phyloP scores from a whole-genome alignment of 1,140 invertebrate genomes.

The Holotrichia oblita region DNA sequence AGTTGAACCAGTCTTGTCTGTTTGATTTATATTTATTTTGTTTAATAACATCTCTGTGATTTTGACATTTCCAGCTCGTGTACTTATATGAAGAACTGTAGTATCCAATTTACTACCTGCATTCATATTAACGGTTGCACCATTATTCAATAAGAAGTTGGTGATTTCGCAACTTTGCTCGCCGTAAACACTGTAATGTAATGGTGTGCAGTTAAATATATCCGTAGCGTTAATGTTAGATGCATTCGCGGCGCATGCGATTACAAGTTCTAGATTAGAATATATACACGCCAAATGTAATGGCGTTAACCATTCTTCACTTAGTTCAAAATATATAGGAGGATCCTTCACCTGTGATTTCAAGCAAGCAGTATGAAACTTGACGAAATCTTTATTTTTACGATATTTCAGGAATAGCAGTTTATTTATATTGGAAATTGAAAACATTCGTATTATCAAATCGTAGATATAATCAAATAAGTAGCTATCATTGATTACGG shows the following conservation, averaged over 20 bases:
- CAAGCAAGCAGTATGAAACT: too few relatives aligned
- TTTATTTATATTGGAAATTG: too few relatives aligned
- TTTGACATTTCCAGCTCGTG: background rate
- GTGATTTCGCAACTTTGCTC: background rate
- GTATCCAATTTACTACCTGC: background rate
- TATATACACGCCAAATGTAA: too few relatives aligned
- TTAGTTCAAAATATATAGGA: too few relatives aligned
- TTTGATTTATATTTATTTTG: background rate
- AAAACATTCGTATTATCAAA: too few relatives aligned
- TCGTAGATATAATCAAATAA: too few relatives aligned
- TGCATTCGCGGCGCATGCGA: background rate
- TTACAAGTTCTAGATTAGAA: too few relatives aligned
- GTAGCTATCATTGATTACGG: too few relatives aligned
- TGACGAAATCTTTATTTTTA: too few relatives aligned
- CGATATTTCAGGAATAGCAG: too few relatives aligned
- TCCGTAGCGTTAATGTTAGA: background rate
- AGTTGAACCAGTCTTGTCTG: background rate
- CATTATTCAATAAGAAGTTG: background rate
- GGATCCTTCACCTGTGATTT: too few relatives aligned
- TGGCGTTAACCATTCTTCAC: too few relatives aligned
- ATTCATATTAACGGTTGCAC: background rate
- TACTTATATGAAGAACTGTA: background rate
- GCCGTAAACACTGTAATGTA: background rate
- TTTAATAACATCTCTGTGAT: background rate
- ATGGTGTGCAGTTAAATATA: background rate